phyloP scores from a whole-genome alignment of 2,113 vertebrate species.

The Lepus timidus region DNA sequence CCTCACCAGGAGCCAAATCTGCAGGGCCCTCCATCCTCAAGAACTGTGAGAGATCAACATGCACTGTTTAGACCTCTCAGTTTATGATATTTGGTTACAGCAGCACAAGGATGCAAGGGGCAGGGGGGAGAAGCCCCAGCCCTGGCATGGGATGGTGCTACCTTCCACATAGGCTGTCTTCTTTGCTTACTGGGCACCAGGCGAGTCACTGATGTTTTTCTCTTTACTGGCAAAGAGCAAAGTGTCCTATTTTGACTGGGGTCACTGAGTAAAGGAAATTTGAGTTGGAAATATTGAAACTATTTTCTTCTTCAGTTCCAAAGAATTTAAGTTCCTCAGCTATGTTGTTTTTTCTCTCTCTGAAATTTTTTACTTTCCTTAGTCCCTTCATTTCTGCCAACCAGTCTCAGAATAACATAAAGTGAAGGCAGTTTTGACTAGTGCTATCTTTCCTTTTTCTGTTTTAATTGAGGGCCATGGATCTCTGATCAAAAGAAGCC shows the following conservation, averaged over 20 bases:
- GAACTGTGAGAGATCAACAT: background rate
- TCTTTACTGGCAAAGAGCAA: constrained; percentile 5
- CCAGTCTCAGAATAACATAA: constrained; percentile 52
- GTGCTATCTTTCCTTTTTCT: constrained; percentile 31
- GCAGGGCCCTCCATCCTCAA: background rate
- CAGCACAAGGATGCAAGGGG: background rate
- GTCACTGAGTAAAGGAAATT: constrained; percentile 43
- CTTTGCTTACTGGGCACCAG: background rate
- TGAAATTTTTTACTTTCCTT: constrained; percentile 47
- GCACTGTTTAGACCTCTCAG: background rate
- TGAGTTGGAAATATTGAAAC: constrained; percentile 55
- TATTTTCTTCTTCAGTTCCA: constrained; percentile 40
- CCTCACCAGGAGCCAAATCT: background rate
- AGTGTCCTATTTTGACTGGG: background rate
- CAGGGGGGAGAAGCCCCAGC: background rate
- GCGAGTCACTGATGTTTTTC: background rate
- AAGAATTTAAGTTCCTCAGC: constrained; percentile 52
- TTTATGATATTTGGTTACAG: background rate
- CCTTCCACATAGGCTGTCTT: background rate
- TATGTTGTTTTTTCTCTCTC: background rate
- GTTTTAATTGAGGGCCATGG: constrained; percentile 34
- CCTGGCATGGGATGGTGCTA: background rate
- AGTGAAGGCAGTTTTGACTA: background rate
- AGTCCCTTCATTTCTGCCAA: constrained; percentile 43
- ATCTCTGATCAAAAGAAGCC: constrained; percentile 28